Evolutionary conservation across 2,113 vertebrate species (phyloP).

Genomic region (Sturnira hondurensis): DNA sequence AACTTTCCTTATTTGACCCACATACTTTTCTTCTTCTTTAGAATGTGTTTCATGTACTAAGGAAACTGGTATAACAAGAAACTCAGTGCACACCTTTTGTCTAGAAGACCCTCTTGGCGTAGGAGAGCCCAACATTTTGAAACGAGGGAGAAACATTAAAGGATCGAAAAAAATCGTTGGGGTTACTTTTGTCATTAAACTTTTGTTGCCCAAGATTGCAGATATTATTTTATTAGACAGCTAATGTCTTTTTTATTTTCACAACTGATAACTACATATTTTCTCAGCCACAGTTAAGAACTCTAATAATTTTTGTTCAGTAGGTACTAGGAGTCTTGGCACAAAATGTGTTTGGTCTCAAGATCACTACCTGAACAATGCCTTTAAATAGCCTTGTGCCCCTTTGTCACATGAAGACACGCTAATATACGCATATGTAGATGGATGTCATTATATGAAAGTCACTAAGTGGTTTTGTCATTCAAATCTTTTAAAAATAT

Average conservation of each 20-base stretch:
- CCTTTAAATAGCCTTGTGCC: neutral
- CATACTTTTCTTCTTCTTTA: neutral
- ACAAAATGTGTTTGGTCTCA: neutral
- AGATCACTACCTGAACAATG: neutral
- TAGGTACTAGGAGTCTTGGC: neutral
- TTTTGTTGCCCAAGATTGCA: neutral
- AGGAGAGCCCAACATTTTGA: neutral
- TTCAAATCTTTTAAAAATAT: slow-evolving; percentile 55
- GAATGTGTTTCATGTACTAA: neutral
- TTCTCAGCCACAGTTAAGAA: neutral
- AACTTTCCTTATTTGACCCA: neutral
- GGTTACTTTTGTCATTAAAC: neutral
- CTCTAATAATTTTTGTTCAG: neutral
- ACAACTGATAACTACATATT: neutral
- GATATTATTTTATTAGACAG: neutral
- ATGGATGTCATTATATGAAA: slow-evolving; percentile 38
- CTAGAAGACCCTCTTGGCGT: neutral
- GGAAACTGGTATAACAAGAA: neutral
- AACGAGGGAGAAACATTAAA: slow-evolving; percentile 7
- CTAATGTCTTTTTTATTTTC: neutral
- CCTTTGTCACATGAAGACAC: slow-evolving; percentile 25
- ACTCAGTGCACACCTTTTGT: neutral
- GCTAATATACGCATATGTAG: slow-evolving; percentile 22
- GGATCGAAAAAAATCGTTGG: neutral
- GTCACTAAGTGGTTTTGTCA: slow-evolving; percentile 38